phyloP scores from a whole-genome alignment of 2,888 invertebrate species.

The Eucera pruinosa region DNA sequence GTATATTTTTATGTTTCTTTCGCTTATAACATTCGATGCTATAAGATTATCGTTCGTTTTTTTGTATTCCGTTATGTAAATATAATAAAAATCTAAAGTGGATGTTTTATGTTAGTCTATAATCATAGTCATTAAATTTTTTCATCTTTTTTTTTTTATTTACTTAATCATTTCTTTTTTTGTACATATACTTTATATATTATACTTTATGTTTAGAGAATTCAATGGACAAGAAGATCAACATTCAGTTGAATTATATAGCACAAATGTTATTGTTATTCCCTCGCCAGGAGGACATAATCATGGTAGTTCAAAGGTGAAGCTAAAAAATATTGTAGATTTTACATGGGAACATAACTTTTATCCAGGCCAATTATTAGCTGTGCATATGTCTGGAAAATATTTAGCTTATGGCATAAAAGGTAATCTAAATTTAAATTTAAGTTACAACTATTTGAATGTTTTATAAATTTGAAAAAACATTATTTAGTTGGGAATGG shows the following conservation, averaged over 20 bases:
- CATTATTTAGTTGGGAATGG: conserved; percentile 74
- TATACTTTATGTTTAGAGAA: conserved; percentile 83
- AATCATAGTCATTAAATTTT: too few relatives aligned
- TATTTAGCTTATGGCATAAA: conserved; percentile 96
- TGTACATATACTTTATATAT: neutral
- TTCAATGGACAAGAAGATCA: conserved; percentile 87
- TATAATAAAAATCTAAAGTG: too few relatives aligned
- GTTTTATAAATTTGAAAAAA: neutral
- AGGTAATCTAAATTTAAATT: conserved; percentile 86
- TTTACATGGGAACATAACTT: conserved; percentile 96
- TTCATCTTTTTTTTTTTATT: neutral
- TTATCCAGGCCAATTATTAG: conserved; percentile 94
- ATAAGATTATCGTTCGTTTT: neutral
- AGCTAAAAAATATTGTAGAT: conserved; percentile 94
- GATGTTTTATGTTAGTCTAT: too few relatives aligned
- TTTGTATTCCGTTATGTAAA: neutral
- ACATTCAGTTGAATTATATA: conserved; percentile 86
- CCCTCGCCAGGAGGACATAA: conserved; percentile 90
- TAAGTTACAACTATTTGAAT: neutral
- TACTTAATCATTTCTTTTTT: conserved; percentile 1
- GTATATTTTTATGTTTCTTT: neutral
- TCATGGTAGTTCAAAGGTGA: conserved; percentile 95
- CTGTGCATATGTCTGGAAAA: conserved; percentile 93
- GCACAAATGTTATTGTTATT: conserved; percentile 89
- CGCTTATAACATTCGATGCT: neutral